A percentile compares a stretch with the other conserved stretches of the same genome.
Conservation (phyloP, 2,113 vertebrate genomes). For the Loxodonta africana region DNA sequence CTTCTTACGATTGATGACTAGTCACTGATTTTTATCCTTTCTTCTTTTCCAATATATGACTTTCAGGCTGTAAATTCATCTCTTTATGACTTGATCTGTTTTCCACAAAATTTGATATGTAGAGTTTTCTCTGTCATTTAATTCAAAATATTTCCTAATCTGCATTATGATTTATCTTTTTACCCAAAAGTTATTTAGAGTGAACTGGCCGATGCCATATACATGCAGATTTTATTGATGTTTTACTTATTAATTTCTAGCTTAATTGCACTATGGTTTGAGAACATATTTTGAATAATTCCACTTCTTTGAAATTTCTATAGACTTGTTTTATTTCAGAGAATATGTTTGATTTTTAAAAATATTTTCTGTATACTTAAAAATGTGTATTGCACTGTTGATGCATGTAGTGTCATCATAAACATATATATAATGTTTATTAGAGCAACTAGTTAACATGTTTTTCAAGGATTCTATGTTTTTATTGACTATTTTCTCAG, state of each 20-base stretch:
- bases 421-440: background rate
- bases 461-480: background rate
- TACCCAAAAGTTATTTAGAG: background rate
- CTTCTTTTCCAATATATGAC: conserved; percentile 20
- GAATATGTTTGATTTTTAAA: background rate
- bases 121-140: background rate
- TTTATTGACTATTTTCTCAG: background rate
- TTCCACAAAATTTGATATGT: background rate
- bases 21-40: background rate
- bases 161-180: conserved; percentile 7
- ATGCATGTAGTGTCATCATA: background rate
- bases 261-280: background rate
- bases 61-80: background rate
- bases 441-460: background rate
- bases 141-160: background rate
- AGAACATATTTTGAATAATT: conserved; percentile 30
- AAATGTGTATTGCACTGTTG: background rate
- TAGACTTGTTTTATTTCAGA: background rate
- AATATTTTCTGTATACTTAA: background rate
- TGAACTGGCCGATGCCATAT: background rate
- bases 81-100: background rate
- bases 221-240: background rate
- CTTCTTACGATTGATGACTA: background rate
- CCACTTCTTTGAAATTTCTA: background rate
- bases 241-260: background rate